These are phyloP conservation scores for Remorina albescens DNA, from an alignment of 2,797 vertebrate genomes.

Conservation along the genomic window DNA sequence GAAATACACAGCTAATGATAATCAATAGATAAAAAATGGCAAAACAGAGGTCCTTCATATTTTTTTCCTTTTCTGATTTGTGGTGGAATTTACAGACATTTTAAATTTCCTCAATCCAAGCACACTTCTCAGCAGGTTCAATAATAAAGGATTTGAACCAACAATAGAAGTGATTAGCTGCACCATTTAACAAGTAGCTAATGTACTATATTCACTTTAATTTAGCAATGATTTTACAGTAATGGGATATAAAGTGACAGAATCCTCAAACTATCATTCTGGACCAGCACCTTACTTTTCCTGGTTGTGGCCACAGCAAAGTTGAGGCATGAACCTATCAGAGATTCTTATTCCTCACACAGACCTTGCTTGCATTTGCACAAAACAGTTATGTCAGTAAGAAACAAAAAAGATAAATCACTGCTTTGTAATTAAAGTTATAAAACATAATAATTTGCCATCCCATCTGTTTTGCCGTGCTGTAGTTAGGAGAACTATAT, in stretches of 20 bases:
- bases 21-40: not conserved
- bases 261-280: not conserved
- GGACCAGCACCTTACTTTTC: conserved; percentile 18
- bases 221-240: conserved; percentile 33
- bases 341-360: conserved; percentile 24
- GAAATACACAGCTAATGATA: conserved; percentile 11
- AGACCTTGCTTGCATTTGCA: conserved; percentile 12
- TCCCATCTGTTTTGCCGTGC: conserved; percentile 26
- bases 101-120: not conserved
- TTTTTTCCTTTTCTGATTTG: too few relatives aligned
- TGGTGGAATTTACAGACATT: not conserved
- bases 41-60: not conserved
- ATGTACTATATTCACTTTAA: conserved; percentile 1
- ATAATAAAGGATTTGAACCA: conserved; percentile 12
- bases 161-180: not conserved
- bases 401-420: conserved; percentile 15
- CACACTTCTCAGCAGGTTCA: conserved; percentile 15
- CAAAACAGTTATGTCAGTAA: conserved; percentile 31
- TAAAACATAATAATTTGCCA: conserved; percentile 26
- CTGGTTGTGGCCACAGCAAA: conserved; percentile 8
- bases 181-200: conserved; percentile 2
- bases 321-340: conserved; percentile 9
- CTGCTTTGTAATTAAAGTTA: conserved; percentile 32
- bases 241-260: conserved; percentile 17
- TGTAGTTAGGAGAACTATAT: conserved; percentile 6